A percentile compares a stretch with the other conserved stretches of the same genome.
phyloP scores from a whole-genome alignment of 2,888 invertebrate species.

The Mimachlamys varia region DNA sequence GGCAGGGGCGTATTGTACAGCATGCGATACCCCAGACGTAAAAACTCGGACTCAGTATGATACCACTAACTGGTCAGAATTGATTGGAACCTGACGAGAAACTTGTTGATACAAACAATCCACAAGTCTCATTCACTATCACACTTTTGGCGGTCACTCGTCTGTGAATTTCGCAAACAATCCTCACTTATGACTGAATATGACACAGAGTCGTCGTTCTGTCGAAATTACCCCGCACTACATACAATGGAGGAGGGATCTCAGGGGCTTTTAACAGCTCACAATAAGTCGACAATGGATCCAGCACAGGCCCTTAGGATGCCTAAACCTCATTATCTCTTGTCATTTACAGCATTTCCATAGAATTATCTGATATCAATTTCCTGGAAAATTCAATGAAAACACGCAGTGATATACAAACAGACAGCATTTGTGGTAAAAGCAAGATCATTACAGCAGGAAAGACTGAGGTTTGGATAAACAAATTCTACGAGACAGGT shows the following conservation, averaged over 20 bases:
- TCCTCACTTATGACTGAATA: not conserved
- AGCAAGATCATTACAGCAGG: not conserved
- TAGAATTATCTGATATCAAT: conserved; percentile 7
- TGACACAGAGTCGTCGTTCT: not conserved
- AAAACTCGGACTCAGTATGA: not conserved
- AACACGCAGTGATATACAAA: conserved; percentile 5
- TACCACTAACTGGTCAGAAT: not conserved
- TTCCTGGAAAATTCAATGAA: conserved; percentile 31
- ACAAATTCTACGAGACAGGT: not conserved
- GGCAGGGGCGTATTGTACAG: not conserved
- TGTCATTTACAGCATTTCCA: conserved; percentile 26
- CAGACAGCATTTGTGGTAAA: not conserved
- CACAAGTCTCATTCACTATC: not conserved
- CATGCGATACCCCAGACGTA: not conserved
- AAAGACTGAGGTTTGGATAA: not conserved
- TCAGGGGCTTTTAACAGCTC: conserved; percentile 12
- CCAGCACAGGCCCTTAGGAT: conserved; percentile 22
- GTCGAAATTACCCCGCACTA: not conserved
- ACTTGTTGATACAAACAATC: conserved; percentile 8
- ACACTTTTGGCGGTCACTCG: not conserved
- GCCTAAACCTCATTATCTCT: conserved; percentile 12
- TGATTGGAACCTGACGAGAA: not conserved
- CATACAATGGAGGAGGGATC: not conserved
- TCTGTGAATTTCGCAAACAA: not conserved
- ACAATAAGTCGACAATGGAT: conserved; percentile 9